Percentiles rank a stretch among this genome's conserved stretches.
Evolutionary conservation across 2,888 invertebrate species (phyloP).

Genomic region (Chymomyza procnemis): DNA sequence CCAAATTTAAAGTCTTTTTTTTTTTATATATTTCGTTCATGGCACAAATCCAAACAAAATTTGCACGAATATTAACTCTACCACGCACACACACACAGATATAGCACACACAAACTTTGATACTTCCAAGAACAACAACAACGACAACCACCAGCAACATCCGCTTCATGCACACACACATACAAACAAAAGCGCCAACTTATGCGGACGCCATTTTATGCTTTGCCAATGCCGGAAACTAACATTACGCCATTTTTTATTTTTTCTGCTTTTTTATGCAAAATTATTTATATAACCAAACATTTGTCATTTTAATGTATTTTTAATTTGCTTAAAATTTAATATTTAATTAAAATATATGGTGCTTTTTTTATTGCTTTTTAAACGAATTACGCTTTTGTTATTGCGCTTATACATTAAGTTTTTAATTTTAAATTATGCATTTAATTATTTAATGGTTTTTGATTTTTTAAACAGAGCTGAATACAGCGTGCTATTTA

Average conservation of each 20-base stretch:
- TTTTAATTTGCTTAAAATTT: background rate
- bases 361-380: constrained; percentile 5
- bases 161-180: constrained; percentile 22
- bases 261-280: constrained; percentile 38
- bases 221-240: background rate
- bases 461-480: constrained; percentile 44
- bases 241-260: constrained; percentile 9
- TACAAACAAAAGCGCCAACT: constrained; percentile 21
- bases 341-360: background rate
- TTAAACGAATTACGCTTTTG: constrained; percentile 26
- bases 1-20: constrained; percentile 10
- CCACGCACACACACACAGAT: constrained; percentile 26
- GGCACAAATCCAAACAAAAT: constrained; percentile 46
- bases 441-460: constrained; percentile 43
- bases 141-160: constrained; percentile 36
- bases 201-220: background rate
- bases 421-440: constrained; percentile 20
- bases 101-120: constrained; percentile 13
- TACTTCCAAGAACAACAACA: constrained; percentile 32
- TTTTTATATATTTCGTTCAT: constrained; percentile 37
- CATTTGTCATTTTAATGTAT: constrained; percentile 12
- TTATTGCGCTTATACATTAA: constrained; percentile 5
- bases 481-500: constrained; percentile 44
- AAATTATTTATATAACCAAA: constrained; percentile 8
- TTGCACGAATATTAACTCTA: constrained; percentile 48